Evolutionary conservation across 2,113 vertebrate genomes (phyloP), one percentile per base, ranked within the genome.

Genomic region (Rissa tridactyla): DNA sequence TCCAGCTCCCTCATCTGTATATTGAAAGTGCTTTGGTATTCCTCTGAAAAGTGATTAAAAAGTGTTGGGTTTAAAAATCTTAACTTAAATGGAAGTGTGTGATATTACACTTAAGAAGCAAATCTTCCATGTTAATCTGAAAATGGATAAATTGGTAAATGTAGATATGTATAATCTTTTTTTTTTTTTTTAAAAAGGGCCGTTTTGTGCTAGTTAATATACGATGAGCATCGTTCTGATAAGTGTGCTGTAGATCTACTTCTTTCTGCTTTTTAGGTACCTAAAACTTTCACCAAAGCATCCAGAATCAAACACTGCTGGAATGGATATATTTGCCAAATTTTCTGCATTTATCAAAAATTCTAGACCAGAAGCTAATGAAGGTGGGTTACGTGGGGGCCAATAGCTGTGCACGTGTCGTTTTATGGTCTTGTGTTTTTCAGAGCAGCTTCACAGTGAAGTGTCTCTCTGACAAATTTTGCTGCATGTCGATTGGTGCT

Each of bases 301-400:
- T 85, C 99, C 99, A 6, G 99, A 99, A 96, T 99, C 99, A 36
- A 99, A 99, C 98, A 99, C 99, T 38, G 98, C 99, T 84, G 99
- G 99, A 55, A 99, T 99, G 99, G 99, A 99, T 95, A 99, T 99
- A 92, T 99, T 99, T 96, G 99, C 99, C 96, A 99, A 99, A 97
- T 99, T 99, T 94, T 99, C 99, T 62, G 99, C 99, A 4, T 99
- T 97, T 92, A 99, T 99, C 94, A 99, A 99, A 97, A 99, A 99
- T 95, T 99, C 99, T 15, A 99, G 99, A 89, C 99, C 99, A 73
- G 99, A 99, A 92, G 98, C 98, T 94, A 99, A 99, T 68, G 99
- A 99, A 98, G 99, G 99, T 99, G 97, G 30, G 95, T 86, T 16
- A 7, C 32, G 2, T 42, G n/a, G 61, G 70, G 51, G 10, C 7